These are phyloP conservation scores for Stenodema calcarata DNA, from an alignment of 2,888 invertebrate species.

Conservation along the genomic window DNA sequence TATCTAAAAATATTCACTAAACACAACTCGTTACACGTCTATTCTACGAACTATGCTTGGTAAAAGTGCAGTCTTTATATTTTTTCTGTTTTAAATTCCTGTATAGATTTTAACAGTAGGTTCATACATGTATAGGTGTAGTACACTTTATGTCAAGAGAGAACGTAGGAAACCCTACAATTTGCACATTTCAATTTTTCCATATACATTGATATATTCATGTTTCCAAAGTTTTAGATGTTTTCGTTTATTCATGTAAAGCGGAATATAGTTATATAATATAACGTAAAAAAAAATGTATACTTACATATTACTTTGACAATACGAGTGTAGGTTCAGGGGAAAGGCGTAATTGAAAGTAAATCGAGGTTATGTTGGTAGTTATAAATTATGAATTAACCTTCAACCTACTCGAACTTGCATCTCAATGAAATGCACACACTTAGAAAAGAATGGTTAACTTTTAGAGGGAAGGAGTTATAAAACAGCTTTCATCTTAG, in stretches of 20 bases:
- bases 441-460: neutral
- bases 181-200: slow-evolving; percentile 23
- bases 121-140: neutral
- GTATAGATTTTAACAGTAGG: slow-evolving; percentile 20
- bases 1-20: slow-evolving; percentile 35
- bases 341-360: neutral
- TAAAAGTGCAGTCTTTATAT: slow-evolving; percentile 46
- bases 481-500: neutral
- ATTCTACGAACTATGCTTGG: slow-evolving; percentile 24
- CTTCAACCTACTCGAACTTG: neutral
- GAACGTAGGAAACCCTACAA: slow-evolving; percentile 32
- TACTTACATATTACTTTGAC: neutral
- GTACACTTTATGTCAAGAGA: slow-evolving; percentile 21
- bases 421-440: neutral
- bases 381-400: neutral
- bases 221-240: neutral
- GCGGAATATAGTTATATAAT: neutral
- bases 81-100: slow-evolving; percentile 33
- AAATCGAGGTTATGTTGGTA: neutral
- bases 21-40: slow-evolving; percentile 1
- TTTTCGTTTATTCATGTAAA: neutral
- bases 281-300: neutral
- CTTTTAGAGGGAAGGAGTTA: neutral
- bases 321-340: neutral
- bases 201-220: neutral